A percentile compares a stretch with the other conserved stretches of the same genome.
These are phyloP conservation scores for Cheilosia urbana DNA, from an alignment of 2,888 invertebrate species.

Conservation along the genomic window DNA sequence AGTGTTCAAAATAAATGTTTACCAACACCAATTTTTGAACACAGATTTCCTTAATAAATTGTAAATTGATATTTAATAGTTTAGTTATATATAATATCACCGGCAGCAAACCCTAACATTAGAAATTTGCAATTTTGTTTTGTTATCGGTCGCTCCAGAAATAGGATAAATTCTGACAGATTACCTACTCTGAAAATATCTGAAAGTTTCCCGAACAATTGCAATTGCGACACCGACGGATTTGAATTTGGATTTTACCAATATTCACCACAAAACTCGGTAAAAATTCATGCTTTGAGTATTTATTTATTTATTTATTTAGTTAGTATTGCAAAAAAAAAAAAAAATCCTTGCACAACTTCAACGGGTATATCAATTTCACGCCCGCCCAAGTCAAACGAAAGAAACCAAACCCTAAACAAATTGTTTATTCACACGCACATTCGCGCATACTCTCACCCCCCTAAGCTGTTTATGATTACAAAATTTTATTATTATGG, in stretches of 20 bases:
- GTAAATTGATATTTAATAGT: too few relatives aligned
- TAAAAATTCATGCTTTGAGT: background rate
- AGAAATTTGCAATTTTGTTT: too few relatives aligned
- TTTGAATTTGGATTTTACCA: too few relatives aligned
- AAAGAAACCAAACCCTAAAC: slow-evolving; percentile 31
- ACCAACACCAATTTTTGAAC: too few relatives aligned
- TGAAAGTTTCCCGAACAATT: too few relatives aligned
- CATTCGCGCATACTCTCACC: slow-evolving; percentile 30
- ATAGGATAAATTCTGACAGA: too few relatives aligned
- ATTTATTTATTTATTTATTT: slow-evolving; percentile 27
- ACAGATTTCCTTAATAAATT: too few relatives aligned
- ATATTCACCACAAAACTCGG: background rate
- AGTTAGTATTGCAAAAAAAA: slow-evolving; percentile 4
- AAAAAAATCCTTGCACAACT: slow-evolving; percentile 1
- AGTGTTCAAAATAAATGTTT: too few relatives aligned
- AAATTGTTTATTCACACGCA: slow-evolving; percentile 41
- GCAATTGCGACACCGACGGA: rapidly evolving
- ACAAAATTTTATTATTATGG: slow-evolving; percentile 43
- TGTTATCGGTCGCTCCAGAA: too few relatives aligned
- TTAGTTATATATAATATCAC: too few relatives aligned
- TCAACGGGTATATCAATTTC: slow-evolving; percentile 50
- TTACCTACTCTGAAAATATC: too few relatives aligned
- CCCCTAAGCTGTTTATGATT: slow-evolving; percentile 36
- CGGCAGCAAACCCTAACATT: too few relatives aligned
- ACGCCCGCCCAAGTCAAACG: slow-evolving; percentile 45